phyloP scores from a whole-genome alignment of 2,113 vertebrate species.

The Micronycteris hirsuta region DNA sequence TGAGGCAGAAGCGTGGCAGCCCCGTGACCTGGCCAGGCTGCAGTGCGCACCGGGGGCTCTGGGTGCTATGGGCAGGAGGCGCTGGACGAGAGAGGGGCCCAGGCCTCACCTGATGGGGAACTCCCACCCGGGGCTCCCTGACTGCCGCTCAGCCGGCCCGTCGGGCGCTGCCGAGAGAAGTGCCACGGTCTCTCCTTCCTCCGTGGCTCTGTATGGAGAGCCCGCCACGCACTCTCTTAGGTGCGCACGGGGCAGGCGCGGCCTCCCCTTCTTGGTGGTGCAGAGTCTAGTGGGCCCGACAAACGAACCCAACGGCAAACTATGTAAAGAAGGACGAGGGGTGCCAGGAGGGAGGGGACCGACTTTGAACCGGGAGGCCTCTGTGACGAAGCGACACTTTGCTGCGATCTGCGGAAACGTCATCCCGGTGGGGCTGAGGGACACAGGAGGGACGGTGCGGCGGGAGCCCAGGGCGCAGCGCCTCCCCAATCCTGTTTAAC shows the following conservation, averaged over 20 bases:
- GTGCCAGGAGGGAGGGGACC: neutral
- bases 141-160: too few relatives aligned
- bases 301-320: neutral
- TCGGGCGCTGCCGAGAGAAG: neutral
- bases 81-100: neutral
- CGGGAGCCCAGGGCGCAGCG: too few relatives aligned
- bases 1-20: neutral
- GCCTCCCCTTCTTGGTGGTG: neutral
- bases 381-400: neutral
- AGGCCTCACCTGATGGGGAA: neutral
- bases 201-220: neutral
- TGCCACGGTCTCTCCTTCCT: neutral
- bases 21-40: neutral
- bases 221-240: neutral
- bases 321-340: neutral
- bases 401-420: neutral
- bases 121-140: fast-evolving
- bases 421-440: neutral
- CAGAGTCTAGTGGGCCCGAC: neutral
- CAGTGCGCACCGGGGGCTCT: neutral
- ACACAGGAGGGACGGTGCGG: fast-evolving
- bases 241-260: neutral
- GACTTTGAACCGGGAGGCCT: neutral
- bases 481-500: neutral
- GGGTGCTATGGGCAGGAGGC: neutral